Conservation (phyloP, 1,140 invertebrate species). For the Phortica variegata region DNA sequence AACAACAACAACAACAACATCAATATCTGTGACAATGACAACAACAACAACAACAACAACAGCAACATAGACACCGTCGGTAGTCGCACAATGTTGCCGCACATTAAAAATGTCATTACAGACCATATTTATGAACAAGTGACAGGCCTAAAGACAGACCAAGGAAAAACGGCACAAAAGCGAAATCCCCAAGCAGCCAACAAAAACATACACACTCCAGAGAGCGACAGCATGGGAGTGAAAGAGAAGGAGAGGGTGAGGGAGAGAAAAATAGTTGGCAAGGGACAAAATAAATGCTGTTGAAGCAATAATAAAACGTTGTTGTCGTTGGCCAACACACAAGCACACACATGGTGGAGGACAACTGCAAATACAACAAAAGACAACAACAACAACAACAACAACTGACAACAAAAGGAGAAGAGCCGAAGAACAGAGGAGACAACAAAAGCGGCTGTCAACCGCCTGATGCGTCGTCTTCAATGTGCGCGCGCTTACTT, state of each 20-base stretch:
- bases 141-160: conserved; percentile 18
- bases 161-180: conserved; percentile 1
- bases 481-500: conserved; percentile 8
- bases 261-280: too few relatives aligned
- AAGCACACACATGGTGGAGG: neutral
- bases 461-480: too few relatives aligned
- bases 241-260: too few relatives aligned
- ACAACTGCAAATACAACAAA: neutral
- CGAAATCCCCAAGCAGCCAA: conserved; percentile 3
- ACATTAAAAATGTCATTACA: conserved; percentile 24
- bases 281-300: too few relatives aligned
- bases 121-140: conserved; percentile 37
- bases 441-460: neutral
- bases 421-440: too few relatives aligned
- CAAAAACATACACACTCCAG: too few relatives aligned
- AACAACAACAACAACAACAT: too few relatives aligned
- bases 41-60: neutral
- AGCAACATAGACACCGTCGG: conserved; percentile 15
- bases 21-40: too few relatives aligned
- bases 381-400: neutral
- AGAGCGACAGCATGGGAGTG: too few relatives aligned
- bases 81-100: neutral
- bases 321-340: too few relatives aligned
- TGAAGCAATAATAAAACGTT: too few relatives aligned
- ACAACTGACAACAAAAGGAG: neutral